Evolutionary conservation across 2,888 invertebrate genomes (phyloP).

Genomic region (Alviniconcha strummeri): DNA sequence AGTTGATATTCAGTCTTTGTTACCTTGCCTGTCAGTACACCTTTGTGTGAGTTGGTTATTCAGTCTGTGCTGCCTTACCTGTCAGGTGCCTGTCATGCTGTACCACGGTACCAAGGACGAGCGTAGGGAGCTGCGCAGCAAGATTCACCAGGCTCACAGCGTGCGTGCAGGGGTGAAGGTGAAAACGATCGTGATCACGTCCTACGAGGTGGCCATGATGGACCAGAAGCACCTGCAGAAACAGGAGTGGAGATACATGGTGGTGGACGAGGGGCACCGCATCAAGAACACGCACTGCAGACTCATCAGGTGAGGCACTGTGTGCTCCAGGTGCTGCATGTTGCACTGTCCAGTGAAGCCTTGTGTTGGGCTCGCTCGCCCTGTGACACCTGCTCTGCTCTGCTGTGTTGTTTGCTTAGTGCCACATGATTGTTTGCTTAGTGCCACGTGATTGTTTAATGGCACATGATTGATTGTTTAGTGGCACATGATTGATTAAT

Average conservation of each 20-base stretch:
- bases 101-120: constrained; percentile 76
- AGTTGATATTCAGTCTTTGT: too few species aligned
- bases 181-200: constrained; percentile 79
- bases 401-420: too few species aligned
- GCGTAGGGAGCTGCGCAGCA: constrained; percentile 61
- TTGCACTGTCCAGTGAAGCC: too few species aligned
- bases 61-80: too few species aligned
- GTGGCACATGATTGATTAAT: too few species aligned
- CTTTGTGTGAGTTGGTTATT: too few species aligned
- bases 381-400: too few species aligned
- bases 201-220: constrained; percentile 77
- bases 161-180: constrained; percentile 62
- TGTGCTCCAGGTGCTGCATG: background rate
- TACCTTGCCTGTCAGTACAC: too few species aligned
- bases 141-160: constrained; percentile 68
- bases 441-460: too few species aligned
- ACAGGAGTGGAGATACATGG: constrained; percentile 79
- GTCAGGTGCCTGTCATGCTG: constrained; percentile 77
- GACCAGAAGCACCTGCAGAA: constrained; percentile 73
- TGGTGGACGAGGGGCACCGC: constrained; percentile 84
- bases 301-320: constrained; percentile 74
- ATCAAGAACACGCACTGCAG: constrained; percentile 80
- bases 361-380: too few species aligned
- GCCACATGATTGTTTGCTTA: too few species aligned
- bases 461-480: too few species aligned